Conservation (phyloP, 1,140 invertebrate genomes). For the Aphelenchoides besseyi region DNA sequence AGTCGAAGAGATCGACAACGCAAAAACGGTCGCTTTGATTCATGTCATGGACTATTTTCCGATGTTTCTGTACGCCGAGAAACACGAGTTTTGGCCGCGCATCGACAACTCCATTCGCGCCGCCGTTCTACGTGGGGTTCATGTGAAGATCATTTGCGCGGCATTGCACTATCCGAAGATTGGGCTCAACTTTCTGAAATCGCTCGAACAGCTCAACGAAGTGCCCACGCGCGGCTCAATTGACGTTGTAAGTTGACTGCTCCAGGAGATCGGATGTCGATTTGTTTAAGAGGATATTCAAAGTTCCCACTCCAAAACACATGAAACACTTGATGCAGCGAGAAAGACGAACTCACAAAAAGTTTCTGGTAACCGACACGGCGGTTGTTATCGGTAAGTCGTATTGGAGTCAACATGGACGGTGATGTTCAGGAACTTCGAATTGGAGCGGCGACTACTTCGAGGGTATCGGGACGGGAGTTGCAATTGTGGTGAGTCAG, state of each 20-base stretch:
- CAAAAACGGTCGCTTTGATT: conserved; percentile 79
- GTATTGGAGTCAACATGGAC: no score
- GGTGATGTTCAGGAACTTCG: conserved; percentile 85
- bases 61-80: conserved; percentile 70
- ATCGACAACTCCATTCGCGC: conserved; percentile 82
- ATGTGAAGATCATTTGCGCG: conserved; percentile 78
- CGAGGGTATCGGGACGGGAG: conserved; percentile 79
- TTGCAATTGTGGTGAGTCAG: conserved; percentile 59
- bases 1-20: conserved; percentile 74
- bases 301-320: conserved; percentile 71
- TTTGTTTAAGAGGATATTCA: conserved; percentile 65
- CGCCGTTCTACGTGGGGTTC: conserved; percentile 76
- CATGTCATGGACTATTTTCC: conserved; percentile 96
- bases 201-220: conserved; percentile 72
- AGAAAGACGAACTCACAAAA: conserved; percentile 90
- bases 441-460: conserved; percentile 99
- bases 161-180: conserved; percentile 80
- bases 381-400: conserved; percentile 78
- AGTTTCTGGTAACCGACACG: conserved; percentile 95
- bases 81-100: conserved; percentile 78
- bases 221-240: conserved; percentile 43
- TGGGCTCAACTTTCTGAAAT: conserved; percentile 78
- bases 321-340: conserved; percentile 81
- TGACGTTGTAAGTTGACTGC: conserved; percentile 42
- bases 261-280: neutral